Base-by-base conservation (phyloP, 2,888 invertebrate genomes). In the Teinopalpus imperialis region DNA sequence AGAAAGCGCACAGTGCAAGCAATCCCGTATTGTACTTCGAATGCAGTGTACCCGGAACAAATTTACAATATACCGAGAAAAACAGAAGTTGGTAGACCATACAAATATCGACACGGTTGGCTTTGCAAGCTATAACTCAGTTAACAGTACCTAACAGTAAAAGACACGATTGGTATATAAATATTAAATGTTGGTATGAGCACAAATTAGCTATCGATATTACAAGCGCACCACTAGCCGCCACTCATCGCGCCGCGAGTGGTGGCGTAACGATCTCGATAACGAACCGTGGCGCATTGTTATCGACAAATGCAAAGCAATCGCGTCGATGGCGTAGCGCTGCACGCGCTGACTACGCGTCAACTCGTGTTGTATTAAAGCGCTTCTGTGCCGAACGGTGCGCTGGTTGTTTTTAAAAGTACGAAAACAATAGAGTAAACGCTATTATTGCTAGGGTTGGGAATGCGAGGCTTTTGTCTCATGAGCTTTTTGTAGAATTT, bases 181-280 rank as follows among this genome's bases (percentile, higher is more conserved):
- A n/a, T n/a, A n/a, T n/a, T n/a, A n/a, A n/a, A n/a, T n/a, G n/a
- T n/a, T n/a, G n/a, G n/a, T n/a, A n/a, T n/a, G n/a, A n/a, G n/a
- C n/a, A n/a, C 8, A n/a, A 27, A 30, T 20, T 2, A 20, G 8
- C 1, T 35, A 42, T 49, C 45, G 51, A 41, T 27, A 43, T 24
- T 26, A 18, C 8, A 2, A 2, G 41, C 41, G 30, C 73, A 55
- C 48, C 70, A 48, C 69, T 72, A 68, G 48, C 24, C 41, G 41
- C 51, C 64, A 63, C 72, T 74, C 70, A 66, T 69, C 65, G 41
- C 9, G n/a, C 14, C 13, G 71, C 74, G 64, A 81, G 81, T 81
- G 79, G 77, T 73, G 67, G 71, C 71, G 66, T 81, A 82, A 81
- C 81, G 81, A 82, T 54, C 61, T 53, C 75, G 75, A 75, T 85